Conservation (phyloP, 2,113 vertebrate genomes). For the Sminthopsis crassicaudata region DNA sequence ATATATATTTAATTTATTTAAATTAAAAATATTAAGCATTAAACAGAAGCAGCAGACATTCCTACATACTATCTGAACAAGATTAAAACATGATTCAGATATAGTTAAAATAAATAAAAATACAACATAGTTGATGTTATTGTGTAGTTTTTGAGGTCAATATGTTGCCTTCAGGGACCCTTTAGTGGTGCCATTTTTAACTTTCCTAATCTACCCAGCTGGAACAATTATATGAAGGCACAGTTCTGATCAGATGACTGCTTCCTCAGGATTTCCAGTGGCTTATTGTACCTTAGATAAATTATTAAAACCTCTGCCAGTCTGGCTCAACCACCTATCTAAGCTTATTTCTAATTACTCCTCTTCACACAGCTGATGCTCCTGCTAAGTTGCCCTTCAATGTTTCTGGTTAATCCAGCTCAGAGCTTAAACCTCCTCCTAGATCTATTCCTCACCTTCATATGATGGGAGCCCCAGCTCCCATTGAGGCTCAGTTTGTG, state of each 20-base stretch:
- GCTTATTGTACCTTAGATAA: neutral
- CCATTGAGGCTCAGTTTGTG: neutral
- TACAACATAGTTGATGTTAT: neutral
- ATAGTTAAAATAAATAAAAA: neutral
- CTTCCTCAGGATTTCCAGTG: neutral
- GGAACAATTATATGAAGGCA: neutral
- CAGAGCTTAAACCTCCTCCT: neutral
- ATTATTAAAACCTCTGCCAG: neutral
- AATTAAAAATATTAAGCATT: too few species aligned
- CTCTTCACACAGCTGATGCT: neutral
- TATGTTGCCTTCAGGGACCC: neutral
- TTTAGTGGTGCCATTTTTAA: neutral
- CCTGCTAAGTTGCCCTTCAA: neutral
- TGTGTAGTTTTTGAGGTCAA: neutral
- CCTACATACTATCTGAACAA: neutral
- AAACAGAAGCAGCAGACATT: neutral
- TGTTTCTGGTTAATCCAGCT: neutral
- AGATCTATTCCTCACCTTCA: neutral
- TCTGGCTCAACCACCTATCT: neutral
- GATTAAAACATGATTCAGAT: neutral
- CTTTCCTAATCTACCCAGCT: neutral
- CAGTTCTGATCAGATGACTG: neutral
- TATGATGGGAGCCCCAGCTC: rapidly evolving
- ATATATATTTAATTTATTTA: too few species aligned
- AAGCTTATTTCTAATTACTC: neutral